These are phyloP conservation scores for Amitus sp. DNA, from an alignment of 2,888 invertebrate genomes.

Conservation along the genomic window DNA sequence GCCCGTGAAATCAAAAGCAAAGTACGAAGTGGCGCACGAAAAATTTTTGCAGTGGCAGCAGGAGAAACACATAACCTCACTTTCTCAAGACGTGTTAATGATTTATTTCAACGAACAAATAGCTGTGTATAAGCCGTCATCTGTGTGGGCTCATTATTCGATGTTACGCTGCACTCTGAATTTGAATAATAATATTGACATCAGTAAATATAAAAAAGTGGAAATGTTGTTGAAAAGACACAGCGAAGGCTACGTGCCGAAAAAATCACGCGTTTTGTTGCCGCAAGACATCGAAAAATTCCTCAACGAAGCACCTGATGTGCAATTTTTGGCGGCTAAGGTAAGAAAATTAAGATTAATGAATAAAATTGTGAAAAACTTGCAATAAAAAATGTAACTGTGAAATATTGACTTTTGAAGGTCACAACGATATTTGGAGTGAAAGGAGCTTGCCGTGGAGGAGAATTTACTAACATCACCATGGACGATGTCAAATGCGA, in stretches of 20 bases:
- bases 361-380: not conserved
- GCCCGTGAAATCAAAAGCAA: not conserved
- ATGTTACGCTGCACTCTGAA: not conserved
- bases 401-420: not conserved
- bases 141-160: not conserved
- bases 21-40: not conserved
- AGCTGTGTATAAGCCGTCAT: not conserved
- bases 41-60: not conserved
- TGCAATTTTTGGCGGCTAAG: not conserved
- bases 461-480: not conserved
- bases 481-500: too few species aligned
- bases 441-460: not conserved
- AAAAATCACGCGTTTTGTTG: not conserved
- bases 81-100: too few species aligned
- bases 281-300: not conserved
- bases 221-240: not conserved
- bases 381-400: not conserved
- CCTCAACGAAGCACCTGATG: not conserved
- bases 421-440: not conserved
- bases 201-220: not conserved
- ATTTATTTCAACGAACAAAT: not conserved
- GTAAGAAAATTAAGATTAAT: not conserved
- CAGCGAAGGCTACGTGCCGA: not conserved
- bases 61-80: not conserved
- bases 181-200: not conserved